These are phyloP conservation scores for Smittia aterrima DNA, from an alignment of 2,888 invertebrate species.

Conservation along the genomic window DNA sequence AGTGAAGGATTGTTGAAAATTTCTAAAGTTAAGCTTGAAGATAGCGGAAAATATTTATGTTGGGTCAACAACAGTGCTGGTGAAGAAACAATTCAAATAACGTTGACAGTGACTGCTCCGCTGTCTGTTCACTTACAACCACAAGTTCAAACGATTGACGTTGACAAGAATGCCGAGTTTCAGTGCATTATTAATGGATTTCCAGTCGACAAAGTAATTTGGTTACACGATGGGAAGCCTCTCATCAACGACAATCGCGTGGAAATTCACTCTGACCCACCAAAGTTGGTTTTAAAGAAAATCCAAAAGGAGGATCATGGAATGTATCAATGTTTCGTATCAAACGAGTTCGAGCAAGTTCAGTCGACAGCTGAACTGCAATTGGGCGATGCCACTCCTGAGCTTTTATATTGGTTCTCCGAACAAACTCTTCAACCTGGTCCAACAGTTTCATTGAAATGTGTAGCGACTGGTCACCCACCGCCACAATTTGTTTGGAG, in stretches of 20 bases:
- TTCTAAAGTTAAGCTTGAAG: constrained; percentile 67
- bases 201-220: constrained; percentile 75
- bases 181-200: constrained; percentile 85
- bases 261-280: constrained; percentile 55
- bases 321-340: constrained; percentile 88
- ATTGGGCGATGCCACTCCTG: constrained; percentile 84
- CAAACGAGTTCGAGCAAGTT: constrained; percentile 79
- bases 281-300: constrained; percentile 61
- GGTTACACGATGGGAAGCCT: constrained; percentile 75
- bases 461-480: constrained; percentile 92
- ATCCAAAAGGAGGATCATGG: constrained; percentile 81
- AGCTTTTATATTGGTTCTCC: constrained; percentile 86
- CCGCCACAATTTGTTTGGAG: constrained; percentile 91
- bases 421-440: constrained; percentile 91
- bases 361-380: constrained; percentile 79
- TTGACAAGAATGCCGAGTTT: constrained; percentile 79
- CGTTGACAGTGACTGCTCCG: constrained; percentile 78
- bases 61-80: constrained; percentile 89
- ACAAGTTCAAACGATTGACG: constrained; percentile 74
- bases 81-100: constrained; percentile 73
- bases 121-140: constrained; percentile 78
- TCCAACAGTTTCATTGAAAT: constrained; percentile 86
- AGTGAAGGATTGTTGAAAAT: constrained; percentile 67
- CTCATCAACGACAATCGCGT: constrained; percentile 61
- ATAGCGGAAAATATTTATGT: constrained; percentile 84